Evolutionary conservation across 2,113 vertebrate genomes (phyloP).

Genomic region (Australoheros scitulus): DNA sequence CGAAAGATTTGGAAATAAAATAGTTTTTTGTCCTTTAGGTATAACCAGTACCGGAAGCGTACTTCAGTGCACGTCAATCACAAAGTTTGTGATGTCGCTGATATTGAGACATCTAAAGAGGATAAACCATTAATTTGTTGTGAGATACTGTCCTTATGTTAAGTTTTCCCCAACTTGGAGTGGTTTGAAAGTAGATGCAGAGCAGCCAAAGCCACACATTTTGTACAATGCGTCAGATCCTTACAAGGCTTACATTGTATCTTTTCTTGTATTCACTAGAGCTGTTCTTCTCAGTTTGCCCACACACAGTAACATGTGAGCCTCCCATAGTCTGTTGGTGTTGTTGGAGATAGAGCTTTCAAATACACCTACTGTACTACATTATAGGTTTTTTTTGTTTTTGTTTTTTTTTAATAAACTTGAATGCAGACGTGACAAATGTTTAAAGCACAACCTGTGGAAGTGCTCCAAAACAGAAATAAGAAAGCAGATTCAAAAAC

Average conservation of each 20-base stretch:
- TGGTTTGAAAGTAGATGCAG: neutral
- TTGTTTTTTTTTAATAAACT: neutral
- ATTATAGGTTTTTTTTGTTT: neutral
- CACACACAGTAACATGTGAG: neutral
- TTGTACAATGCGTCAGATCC: neutral
- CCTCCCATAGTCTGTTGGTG: neutral
- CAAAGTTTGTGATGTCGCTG: neutral
- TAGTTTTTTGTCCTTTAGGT: constrained; percentile 13
- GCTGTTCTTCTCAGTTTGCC: neutral
- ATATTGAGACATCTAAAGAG: neutral
- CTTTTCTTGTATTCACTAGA: neutral
- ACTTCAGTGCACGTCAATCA: neutral
- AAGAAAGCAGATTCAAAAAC: neutral
- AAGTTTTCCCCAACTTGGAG: neutral
- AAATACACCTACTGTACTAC: neutral
- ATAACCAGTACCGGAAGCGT: constrained; percentile 1
- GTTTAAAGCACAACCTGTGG: neutral
- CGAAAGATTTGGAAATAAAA: constrained; percentile 53
- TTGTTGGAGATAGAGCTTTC: neutral
- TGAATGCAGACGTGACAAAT: neutral
- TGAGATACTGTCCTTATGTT: neutral
- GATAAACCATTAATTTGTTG: neutral
- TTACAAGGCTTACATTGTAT: neutral
- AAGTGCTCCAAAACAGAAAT: neutral
- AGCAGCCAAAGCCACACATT: rapidly evolving